These are phyloP conservation scores for Bufo bufo DNA, from an alignment of 2,113 vertebrate genomes.

Conservation along the genomic window DNA sequence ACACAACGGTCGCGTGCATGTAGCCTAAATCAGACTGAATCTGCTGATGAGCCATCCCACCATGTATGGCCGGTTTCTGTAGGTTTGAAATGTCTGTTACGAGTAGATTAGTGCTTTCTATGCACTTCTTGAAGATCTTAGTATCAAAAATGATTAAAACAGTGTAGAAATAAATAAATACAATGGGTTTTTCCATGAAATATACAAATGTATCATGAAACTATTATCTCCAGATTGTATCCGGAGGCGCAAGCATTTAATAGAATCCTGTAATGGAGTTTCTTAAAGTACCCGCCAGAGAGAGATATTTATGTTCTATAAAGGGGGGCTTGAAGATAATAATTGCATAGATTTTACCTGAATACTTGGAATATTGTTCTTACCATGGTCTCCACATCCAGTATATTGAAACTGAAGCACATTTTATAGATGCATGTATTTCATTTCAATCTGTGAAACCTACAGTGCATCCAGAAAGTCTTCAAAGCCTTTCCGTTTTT, in stretches of 20 bases:
- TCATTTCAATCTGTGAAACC: background rate
- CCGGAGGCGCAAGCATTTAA: conserved; percentile 21
- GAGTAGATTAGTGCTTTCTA: background rate
- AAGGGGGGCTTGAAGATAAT: background rate
- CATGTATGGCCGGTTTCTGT: background rate
- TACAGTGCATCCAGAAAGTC: background rate
- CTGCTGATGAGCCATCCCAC: background rate
- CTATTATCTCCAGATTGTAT: conserved; percentile 33
- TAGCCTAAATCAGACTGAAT: no score
- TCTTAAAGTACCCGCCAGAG: conserved; percentile 13
- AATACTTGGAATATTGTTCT: background rate
- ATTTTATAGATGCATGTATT: background rate
- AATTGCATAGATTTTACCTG: background rate
- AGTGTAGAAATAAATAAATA: background rate
- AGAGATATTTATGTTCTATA: background rate
- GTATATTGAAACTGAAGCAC: background rate
- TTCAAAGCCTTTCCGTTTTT: no score
- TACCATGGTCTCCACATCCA: background rate
- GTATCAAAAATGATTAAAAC: background rate
- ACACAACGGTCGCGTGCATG: no score
- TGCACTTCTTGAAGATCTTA: background rate
- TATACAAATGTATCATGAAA: conserved; percentile 15
- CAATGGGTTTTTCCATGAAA: background rate
- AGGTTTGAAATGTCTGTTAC: background rate
- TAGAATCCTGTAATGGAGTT: conserved; percentile 24